Base-by-base conservation (phyloP, 2,888 invertebrate species). In the Taphrorychus bicolor region DNA sequence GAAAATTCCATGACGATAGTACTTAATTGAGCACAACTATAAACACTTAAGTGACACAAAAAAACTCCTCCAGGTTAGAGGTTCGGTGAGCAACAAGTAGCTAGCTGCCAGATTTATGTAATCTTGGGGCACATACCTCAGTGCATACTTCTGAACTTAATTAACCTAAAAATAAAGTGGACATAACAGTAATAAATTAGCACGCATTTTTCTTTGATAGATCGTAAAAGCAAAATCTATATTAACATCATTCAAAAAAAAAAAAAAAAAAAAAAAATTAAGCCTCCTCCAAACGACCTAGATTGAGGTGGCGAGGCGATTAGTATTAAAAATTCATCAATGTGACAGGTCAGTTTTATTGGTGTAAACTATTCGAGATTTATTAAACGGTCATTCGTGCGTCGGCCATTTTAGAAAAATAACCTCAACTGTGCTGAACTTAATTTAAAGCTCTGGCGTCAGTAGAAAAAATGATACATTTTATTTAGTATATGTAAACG, bases 391-490 rank as follows among this genome's bases (percentile, higher is more conserved):
- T 16, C n/a, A 40, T 18, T 41, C 21, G 32, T 11, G 32, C 32
- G 32, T 32, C 45, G 45, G 52, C 7, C 21, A 57, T 63, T 49
- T 41, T 5, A 45, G 17, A 45, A 45, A 21, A 63, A 56, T 18
- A 61, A 61, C 21, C 42, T 18, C 19, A 42, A 59, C 45, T 45
- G 45, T 45, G 45, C 45, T 2, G 11, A 42, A 14, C 16, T 49
- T 64, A 48, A 51, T 59, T 59, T 45, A 59, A 51, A 18, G 48
- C 49, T 16, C n/a, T 65, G 57, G 59, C 59, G 53, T 58, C 59
- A 45, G 52, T n/a, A 14, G 23, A 45, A 63, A 64, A 58, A 64
- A 49, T 59, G 16, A 52, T 32, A 24, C 58, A 58, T 45, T 41
- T 64, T 58, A 45, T 65, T 59, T 52, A 59, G 18, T 59, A 64